phyloP scores from a whole-genome alignment of 2,113 vertebrate genomes.

The Crotalus tigris region DNA sequence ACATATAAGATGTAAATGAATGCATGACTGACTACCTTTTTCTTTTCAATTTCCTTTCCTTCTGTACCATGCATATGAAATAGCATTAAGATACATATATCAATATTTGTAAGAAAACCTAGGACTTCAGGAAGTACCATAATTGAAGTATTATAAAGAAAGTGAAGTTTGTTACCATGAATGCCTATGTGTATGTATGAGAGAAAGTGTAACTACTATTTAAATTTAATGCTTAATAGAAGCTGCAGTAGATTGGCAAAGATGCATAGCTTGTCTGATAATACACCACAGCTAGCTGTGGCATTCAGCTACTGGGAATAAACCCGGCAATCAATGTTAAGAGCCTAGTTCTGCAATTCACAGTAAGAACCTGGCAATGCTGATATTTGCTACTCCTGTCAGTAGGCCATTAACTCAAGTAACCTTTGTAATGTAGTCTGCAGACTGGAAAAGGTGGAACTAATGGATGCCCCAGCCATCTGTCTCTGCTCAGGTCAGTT shows the following conservation, averaged over 20 bases:
- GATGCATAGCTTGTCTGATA: not conserved
- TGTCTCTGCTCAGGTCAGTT: conserved; percentile 10
- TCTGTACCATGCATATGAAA: not conserved
- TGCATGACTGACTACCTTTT: too few species aligned
- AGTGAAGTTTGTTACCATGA: not conserved
- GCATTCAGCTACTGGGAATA: conserved; percentile 9
- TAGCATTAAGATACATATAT: not conserved
- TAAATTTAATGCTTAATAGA: not conserved
- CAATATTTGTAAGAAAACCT: not conserved
- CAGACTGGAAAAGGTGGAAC: not conserved
- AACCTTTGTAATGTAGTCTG: conserved; percentile 20
- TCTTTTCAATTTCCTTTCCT: not conserved
- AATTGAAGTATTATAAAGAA: not conserved
- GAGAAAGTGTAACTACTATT: not conserved
- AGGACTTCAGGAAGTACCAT: not conserved
- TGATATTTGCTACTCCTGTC: conserved; percentile 15
- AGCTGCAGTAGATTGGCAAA: not conserved
- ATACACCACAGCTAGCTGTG: not conserved
- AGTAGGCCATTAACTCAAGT: conserved; percentile 5
- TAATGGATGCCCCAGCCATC: not conserved
- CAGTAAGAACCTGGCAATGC: conserved; percentile 20
- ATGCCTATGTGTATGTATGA: not conserved
- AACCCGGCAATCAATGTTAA: conserved; percentile 19
- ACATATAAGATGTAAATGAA: not conserved
- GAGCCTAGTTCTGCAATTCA: conserved; percentile 28